phyloP scores from a whole-genome alignment of 1,140 invertebrate species.

The Meloidogyne floridensis region DNA sequence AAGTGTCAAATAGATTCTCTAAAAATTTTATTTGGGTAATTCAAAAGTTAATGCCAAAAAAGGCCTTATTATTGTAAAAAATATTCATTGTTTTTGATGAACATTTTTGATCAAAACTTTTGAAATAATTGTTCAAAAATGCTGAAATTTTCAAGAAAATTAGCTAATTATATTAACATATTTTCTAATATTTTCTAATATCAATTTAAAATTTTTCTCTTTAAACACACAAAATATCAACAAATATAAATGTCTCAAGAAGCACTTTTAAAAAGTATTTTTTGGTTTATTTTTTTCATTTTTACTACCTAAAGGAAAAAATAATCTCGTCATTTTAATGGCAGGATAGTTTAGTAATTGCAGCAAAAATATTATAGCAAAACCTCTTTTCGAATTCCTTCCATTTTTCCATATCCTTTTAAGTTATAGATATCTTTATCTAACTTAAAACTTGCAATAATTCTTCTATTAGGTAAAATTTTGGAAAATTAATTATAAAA shows the following conservation, averaged over 20 bases:
- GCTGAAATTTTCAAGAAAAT: background rate
- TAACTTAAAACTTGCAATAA: too few relatives aligned
- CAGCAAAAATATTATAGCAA: background rate
- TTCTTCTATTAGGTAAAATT: too few relatives aligned
- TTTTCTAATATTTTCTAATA: too few relatives aligned
- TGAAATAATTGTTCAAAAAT: background rate
- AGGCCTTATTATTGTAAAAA: background rate
- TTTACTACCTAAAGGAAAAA: background rate
- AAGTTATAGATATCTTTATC: too few relatives aligned
- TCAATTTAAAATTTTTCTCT: too few relatives aligned
- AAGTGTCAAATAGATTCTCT: too few relatives aligned
- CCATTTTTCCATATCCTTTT: too few relatives aligned
- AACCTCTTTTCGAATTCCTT: too few relatives aligned
- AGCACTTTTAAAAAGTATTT: background rate
- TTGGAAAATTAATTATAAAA: too few relatives aligned
- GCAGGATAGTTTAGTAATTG: background rate
- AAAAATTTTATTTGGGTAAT: background rate
- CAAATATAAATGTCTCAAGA: background rate
- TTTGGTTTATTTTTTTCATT: background rate
- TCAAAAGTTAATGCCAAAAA: background rate
- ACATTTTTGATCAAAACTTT: background rate
- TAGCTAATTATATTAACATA: too few relatives aligned
- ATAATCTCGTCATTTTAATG: background rate
- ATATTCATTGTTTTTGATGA: too few relatives aligned
- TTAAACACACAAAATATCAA: background rate